phyloP scores from a whole-genome alignment of 2,888 invertebrate species.

The Drosophila longiperda region DNA sequence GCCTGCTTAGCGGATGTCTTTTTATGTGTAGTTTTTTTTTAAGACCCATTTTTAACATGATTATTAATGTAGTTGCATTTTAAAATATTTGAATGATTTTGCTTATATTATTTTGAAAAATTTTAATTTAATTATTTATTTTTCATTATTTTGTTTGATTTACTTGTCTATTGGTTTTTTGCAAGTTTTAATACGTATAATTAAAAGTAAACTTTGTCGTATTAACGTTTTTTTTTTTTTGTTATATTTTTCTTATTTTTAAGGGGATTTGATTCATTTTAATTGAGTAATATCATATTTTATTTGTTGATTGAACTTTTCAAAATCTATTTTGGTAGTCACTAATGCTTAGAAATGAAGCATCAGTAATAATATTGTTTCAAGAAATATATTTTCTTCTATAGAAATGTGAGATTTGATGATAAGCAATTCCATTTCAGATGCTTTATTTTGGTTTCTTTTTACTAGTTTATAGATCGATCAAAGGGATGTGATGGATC shows the following conservation, averaged over 20 bases:
- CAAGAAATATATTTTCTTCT: neutral
- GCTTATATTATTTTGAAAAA: neutral
- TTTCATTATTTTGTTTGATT: neutral
- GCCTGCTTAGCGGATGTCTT: slow-evolving; percentile 5
- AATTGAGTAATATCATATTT: neutral
- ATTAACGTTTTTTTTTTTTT: neutral
- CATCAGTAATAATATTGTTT: neutral
- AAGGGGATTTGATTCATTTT: neutral
- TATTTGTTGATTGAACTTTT: neutral
- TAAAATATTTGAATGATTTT: neutral
- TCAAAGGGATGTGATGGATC: neutral
- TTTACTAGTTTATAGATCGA: neutral
- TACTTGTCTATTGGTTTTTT: slow-evolving; percentile 48
- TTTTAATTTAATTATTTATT: neutral
- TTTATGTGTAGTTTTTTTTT: neutral
- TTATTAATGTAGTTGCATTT: neutral
- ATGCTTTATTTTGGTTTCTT: neutral
- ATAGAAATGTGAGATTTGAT: neutral
- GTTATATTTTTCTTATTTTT: neutral
- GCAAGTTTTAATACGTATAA: slow-evolving; percentile 12
- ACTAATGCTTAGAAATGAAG: neutral
- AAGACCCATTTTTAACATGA: neutral
- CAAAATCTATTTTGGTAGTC: neutral
- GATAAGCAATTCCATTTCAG: neutral
- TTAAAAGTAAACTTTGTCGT: neutral